Conservation (phyloP, 2,797 vertebrate species). For the Vipera ursinii region DNA sequence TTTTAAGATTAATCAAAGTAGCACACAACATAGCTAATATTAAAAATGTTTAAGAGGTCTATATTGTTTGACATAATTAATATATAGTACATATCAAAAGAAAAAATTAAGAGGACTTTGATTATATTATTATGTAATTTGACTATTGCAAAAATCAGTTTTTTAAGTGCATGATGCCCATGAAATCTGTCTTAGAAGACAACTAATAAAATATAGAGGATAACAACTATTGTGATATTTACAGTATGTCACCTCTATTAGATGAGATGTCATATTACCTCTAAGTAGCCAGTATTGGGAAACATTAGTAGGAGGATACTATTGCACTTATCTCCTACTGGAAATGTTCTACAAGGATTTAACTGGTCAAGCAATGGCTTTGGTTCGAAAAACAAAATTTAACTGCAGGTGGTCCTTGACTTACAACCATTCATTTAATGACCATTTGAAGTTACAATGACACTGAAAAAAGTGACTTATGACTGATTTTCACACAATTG, state of each 20-base stretch:
- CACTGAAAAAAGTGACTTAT: not conserved
- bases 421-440: not conserved
- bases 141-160: not conserved
- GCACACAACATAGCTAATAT: not conserved
- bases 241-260: not conserved
- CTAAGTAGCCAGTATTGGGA: not conserved
- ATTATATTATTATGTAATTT: not conserved
- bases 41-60: not conserved
- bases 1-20: not conserved
- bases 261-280: not conserved
- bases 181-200: not conserved
- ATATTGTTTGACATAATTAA: not conserved
- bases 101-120: not conserved
- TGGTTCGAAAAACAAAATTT: not conserved
- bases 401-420: not conserved
- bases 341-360: not conserved
- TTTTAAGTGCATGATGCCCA: not conserved
- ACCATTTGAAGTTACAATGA: not conserved
- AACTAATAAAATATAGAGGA: not conserved
- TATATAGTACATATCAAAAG: not conserved
- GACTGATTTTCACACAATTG: not conserved
- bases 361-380: not conserved
- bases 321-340: not conserved
- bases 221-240: not conserved
- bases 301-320: not conserved